Percentiles rank a stretch among this genome's conserved stretches.
phyloP scores from a whole-genome alignment of 2,113 vertebrate species.

The Apodemus sylvaticus region DNA sequence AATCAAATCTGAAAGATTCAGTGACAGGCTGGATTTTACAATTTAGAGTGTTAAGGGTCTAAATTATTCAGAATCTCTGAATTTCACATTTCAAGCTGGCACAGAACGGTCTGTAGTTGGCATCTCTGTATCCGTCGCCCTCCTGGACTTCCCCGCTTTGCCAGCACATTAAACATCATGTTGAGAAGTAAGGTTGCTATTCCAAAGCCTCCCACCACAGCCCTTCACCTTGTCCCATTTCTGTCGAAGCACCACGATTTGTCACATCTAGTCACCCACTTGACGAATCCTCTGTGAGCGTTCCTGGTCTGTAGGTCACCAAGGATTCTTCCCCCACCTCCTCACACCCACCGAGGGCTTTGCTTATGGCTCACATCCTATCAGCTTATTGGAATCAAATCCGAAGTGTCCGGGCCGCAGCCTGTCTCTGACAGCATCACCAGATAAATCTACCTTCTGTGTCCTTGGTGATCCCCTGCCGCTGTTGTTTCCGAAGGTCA shows the following conservation, averaged over 20 bases:
- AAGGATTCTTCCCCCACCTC: neutral
- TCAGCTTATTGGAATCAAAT: neutral
- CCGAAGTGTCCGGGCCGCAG: neutral
- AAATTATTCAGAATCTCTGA: conserved; percentile 56
- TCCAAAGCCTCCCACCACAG: neutral
- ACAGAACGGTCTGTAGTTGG: neutral
- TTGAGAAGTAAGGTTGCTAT: neutral
- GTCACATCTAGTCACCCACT: neutral
- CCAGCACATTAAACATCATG: neutral
- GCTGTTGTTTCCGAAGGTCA: neutral
- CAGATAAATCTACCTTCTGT: neutral
- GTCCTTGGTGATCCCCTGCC: neutral
- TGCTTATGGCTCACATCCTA: neutral
- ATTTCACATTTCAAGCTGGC: neutral
- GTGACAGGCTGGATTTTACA: conserved; percentile 19
- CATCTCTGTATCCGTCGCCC: neutral
- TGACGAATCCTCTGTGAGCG: neutral
- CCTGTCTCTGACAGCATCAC: neutral
- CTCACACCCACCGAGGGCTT: neutral
- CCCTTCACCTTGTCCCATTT: neutral
- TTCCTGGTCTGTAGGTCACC: neutral
- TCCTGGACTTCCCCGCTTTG: neutral
- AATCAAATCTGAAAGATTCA: conserved; percentile 56
- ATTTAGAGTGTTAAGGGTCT: conserved; percentile 34
- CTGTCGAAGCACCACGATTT: neutral